A percentile compares a stretch with the other conserved stretches of the same genome.
These are phyloP conservation scores for Anisognathus igniventris DNA, from an alignment of 2,797 vertebrate genomes.

Conservation along the genomic window DNA sequence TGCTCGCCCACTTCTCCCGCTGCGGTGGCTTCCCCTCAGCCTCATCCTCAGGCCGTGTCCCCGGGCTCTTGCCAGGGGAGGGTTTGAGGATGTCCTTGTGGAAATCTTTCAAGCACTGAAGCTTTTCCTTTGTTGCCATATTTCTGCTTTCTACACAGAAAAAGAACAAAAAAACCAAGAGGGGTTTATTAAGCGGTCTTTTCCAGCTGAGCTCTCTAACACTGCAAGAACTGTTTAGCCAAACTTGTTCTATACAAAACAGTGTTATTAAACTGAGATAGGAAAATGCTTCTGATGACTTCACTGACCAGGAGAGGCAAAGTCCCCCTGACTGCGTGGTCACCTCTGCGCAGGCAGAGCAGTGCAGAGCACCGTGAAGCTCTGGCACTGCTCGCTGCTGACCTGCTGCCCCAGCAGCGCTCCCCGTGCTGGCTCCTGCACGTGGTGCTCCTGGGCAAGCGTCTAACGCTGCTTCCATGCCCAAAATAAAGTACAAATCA, in stretches of 20 bases:
- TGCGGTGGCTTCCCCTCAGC: conserved; percentile 93
- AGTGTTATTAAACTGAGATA: not conserved
- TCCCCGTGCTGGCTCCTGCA: rapidly evolving
- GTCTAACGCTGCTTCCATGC: not conserved
- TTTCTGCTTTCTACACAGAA: conserved; percentile 64
- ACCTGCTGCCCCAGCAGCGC: not conserved
- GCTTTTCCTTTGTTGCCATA: conserved; percentile 97
- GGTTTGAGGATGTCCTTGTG: conserved; percentile 98
- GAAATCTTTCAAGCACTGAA: conserved; percentile 97
- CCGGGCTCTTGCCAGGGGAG: conserved; percentile 95
- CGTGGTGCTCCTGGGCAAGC: not conserved
- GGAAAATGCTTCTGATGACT: not conserved
- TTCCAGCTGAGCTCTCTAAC: not conserved
- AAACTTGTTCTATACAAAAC: not conserved
- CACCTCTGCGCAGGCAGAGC: not conserved
- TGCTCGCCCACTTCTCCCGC: conserved; percentile 98
- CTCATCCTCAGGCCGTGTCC: conserved; percentile 93
- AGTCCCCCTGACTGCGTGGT: not conserved
- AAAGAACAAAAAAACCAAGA: not conserved
- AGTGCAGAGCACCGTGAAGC: not conserved
- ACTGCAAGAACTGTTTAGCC: not conserved
- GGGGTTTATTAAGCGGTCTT: not conserved
- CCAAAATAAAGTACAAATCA: not conserved
- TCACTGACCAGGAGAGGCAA: not conserved
- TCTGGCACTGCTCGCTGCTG: not conserved